Conservation (phyloP, 2,888 invertebrate genomes). For the Zygaena filipendulae region DNA sequence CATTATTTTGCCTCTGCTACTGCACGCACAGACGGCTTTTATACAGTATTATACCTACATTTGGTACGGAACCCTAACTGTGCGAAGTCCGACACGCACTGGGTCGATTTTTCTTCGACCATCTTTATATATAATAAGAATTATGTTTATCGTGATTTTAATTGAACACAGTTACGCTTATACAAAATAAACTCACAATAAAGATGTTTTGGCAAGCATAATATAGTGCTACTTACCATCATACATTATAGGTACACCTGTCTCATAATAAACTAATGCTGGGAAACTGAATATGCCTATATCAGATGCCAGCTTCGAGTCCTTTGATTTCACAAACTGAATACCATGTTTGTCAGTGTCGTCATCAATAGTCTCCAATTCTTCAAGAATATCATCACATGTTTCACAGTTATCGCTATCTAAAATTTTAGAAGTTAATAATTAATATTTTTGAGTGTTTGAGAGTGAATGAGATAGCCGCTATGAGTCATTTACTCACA, state of each 20-base stretch:
- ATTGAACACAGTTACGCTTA: too few relatives aligned
- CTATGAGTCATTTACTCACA: conserved; percentile 79
- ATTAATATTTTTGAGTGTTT: too few relatives aligned
- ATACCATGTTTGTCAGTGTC: conserved; percentile 93
- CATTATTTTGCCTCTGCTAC: too few relatives aligned
- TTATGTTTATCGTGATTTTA: conserved; percentile 13
- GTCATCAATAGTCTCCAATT: conserved; percentile 91
- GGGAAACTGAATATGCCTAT: conserved; percentile 94
- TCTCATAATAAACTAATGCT: conserved; percentile 92
- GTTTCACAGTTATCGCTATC: conserved; percentile 87
- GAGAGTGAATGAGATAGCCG: too few relatives aligned
- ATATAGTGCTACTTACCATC: conserved; percentile 84
- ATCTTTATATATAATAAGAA: conserved; percentile 5
- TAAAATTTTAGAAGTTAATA: conserved; percentile 45
- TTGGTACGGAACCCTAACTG: too few relatives aligned
- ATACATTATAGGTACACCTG: conserved; percentile 93
- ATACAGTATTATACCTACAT: too few relatives aligned
- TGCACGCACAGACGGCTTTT: too few relatives aligned
- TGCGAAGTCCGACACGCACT: too few relatives aligned
- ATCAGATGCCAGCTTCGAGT: conserved; percentile 88
- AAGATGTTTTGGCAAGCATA: too few relatives aligned
- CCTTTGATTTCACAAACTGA: conserved; percentile 93
- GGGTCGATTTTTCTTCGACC: too few relatives aligned
- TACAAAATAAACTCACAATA: too few relatives aligned
- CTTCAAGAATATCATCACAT: conserved; percentile 87